A percentile compares a stretch with the other conserved stretches of the same genome.
Evolutionary conservation across 2,888 invertebrate species (phyloP).

Genomic region (Omphaloscelis lunosa): DNA sequence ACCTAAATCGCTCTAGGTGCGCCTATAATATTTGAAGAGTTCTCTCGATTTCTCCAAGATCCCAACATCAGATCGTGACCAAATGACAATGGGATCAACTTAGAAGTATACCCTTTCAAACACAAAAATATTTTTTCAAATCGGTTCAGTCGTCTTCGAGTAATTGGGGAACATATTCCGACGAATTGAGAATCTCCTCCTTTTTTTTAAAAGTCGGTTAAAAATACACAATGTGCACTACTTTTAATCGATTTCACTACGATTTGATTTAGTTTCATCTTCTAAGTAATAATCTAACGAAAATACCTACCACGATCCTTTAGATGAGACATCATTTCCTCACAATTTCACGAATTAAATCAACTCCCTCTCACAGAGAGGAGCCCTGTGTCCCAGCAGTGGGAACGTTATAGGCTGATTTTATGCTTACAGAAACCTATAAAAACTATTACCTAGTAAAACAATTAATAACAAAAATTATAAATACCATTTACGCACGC

Average conservation of each 20-base stretch:
- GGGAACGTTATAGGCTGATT: not conserved
- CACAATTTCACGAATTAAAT: not conserved
- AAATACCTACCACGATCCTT: not conserved
- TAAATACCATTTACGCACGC: slow-evolving; percentile 51
- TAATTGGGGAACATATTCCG: no score
- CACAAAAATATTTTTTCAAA: no score
- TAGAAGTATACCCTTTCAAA: no score
- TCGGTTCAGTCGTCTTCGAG: no score
- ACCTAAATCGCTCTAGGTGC: no score
- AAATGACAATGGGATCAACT: no score
- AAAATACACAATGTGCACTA: not conserved
- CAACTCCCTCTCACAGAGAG: not conserved
- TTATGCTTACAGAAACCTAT: not conserved
- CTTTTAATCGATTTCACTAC: not conserved
- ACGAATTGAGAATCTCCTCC: no score
- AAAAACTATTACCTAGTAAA: not conserved
- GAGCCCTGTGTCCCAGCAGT: no score
- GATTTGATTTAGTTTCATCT: not conserved
- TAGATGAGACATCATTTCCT: not conserved
- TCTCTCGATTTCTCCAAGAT: no score
- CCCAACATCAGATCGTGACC: no score
- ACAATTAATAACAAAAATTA: not conserved
- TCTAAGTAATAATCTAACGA: not conserved
- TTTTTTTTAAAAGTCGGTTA: no score
- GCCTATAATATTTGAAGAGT: no score